These are phyloP conservation scores for Phalera bucephala DNA, from an alignment of 2,888 invertebrate species.

Conservation along the genomic window DNA sequence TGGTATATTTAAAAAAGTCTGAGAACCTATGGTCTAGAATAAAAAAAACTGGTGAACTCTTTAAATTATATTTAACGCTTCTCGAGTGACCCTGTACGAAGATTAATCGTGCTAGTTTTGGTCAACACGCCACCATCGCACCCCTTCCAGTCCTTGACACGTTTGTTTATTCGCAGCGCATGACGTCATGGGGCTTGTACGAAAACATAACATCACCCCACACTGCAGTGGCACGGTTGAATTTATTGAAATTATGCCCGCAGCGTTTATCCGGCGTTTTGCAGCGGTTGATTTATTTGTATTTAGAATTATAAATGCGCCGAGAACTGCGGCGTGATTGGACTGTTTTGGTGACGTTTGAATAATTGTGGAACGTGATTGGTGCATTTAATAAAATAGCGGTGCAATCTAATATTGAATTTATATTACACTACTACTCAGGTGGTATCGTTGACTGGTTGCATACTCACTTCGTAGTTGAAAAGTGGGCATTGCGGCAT, in stretches of 20 bases:
- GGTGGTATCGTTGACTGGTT: no score
- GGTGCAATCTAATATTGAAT: no score
- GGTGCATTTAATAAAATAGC: not conserved
- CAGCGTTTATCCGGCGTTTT: slow-evolving; percentile 18
- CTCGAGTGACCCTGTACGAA: no score
- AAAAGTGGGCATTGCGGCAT: no score
- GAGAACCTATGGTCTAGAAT: no score
- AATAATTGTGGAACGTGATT: not conserved
- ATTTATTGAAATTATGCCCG: slow-evolving; percentile 35
- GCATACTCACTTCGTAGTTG: no score
- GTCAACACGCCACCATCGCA: slow-evolving; percentile 32
- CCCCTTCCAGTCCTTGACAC: slow-evolving; percentile 36
- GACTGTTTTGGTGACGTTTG: not conserved
- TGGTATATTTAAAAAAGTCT: no score
- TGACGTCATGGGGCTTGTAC: slow-evolving; percentile 30
- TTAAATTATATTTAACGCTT: no score
- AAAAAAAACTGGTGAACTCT: no score
- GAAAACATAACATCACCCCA: slow-evolving; percentile 13
- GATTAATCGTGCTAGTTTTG: slow-evolving; percentile 21
- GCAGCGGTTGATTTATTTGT: not conserved
- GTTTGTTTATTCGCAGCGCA: slow-evolving; percentile 31
- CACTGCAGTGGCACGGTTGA: slow-evolving; percentile 29
- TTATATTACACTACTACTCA: no score
- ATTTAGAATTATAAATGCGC: not conserved
- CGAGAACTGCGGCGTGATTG: not conserved